phyloP scores from a whole-genome alignment of 2,797 vertebrate species.

The Helarctos malayanus region DNA sequence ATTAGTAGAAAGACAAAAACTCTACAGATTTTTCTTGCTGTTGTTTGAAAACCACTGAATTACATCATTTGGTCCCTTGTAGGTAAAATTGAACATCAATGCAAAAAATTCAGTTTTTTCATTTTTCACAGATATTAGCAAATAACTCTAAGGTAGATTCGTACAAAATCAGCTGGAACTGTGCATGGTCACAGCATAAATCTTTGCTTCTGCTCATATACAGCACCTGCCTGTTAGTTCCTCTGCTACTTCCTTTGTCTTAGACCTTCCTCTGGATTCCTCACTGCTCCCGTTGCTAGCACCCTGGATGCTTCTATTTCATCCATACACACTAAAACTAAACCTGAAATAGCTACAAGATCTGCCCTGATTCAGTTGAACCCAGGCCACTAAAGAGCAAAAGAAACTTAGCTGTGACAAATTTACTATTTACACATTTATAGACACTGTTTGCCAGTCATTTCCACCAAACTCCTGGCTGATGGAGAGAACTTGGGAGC shows the following conservation, averaged over 20 bases:
- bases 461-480: background rate
- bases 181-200: background rate
- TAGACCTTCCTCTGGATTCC: background rate
- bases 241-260: background rate
- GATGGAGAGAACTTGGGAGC: background rate
- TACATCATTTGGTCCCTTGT: background rate
- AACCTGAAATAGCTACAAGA: background rate
- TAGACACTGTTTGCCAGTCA: background rate
- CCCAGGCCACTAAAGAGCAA: background rate
- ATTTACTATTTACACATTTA: background rate
- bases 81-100: slow-evolving; percentile 2
- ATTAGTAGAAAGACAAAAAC: background rate
- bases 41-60: background rate
- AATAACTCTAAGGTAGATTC: background rate
- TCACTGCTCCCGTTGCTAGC: background rate
- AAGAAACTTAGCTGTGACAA: background rate
- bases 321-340: background rate
- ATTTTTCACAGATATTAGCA: background rate
- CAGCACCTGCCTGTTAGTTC: background rate
- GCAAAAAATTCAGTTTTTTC: slow-evolving; percentile 4
- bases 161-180: background rate
- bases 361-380: background rate
- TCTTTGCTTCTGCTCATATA: background rate
- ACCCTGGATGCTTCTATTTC: slow-evolving; percentile 29
- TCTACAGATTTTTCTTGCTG: background rate